These are phyloP conservation scores for Trichogramma dendrolimi DNA, from an alignment of 2,888 invertebrate species.

Conservation along the genomic window DNA sequence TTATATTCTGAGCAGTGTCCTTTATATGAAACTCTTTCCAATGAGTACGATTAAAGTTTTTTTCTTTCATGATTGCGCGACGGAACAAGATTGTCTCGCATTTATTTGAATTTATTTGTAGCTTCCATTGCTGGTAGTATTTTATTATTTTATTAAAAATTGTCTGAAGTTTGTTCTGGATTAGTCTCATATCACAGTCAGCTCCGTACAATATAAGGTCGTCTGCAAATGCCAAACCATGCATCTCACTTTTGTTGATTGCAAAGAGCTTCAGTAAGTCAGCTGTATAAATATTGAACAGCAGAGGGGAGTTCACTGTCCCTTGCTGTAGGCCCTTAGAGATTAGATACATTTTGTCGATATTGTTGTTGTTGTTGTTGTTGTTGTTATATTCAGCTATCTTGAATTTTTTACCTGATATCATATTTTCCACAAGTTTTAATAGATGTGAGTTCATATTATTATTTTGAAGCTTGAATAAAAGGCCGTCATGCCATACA, in stretches of 20 bases:
- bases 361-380: background rate
- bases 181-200: background rate
- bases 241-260: conserved; percentile 4
- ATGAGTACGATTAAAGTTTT: background rate
- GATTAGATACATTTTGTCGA: background rate
- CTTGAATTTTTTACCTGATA: background rate
- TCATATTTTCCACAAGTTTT: conserved; percentile 4
- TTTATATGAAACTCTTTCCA: conserved; percentile 1
- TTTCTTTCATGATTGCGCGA: background rate
- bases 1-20: background rate
- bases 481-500: conserved; percentile 9
- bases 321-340: conserved; percentile 27
- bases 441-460: background rate
- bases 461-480: conserved; percentile 15
- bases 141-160: conserved; percentile 12
- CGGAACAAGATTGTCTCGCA: conserved; percentile 22
- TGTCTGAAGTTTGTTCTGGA: conserved; percentile 11
- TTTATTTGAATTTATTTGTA: conserved; percentile 16
- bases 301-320: conserved; percentile 21
- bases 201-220: conserved; percentile 11
- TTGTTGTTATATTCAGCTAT: background rate
- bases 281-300: conserved; percentile 29
- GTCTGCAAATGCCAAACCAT: conserved; percentile 11
- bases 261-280: conserved; percentile 21
- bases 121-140: conserved; percentile 16